phyloP scores from a whole-genome alignment of 2,888 invertebrate genomes.

The Automeris io region DNA sequence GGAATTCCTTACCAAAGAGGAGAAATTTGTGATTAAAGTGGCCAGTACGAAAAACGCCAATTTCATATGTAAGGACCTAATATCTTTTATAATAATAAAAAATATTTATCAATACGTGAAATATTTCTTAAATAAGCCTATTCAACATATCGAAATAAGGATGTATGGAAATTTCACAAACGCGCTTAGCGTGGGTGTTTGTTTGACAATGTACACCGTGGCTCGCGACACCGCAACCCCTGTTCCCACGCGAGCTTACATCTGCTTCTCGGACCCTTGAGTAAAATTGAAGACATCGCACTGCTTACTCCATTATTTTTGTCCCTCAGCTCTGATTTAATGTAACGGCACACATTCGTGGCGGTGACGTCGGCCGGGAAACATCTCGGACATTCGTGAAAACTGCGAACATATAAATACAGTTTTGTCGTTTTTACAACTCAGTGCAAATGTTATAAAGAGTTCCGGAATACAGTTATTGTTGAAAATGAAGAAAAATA shows the following conservation, averaged over 20 bases:
- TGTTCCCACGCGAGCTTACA: conserved; percentile 48
- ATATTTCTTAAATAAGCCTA: too few species aligned
- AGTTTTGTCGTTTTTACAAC: not conserved
- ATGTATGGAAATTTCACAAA: too few species aligned
- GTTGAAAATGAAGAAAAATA: not conserved
- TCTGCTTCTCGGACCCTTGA: conserved; percentile 43
- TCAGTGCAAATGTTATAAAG: not conserved
- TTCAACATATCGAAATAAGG: too few species aligned
- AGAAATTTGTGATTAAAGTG: too few species aligned
- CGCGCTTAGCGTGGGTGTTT: conserved; percentile 6
- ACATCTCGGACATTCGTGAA: conserved; percentile 4
- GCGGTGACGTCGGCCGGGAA: conserved; percentile 25
- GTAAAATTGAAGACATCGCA: conserved; percentile 8
- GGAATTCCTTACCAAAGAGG: too few species aligned
- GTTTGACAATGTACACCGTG: conserved; percentile 10
- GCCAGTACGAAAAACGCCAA: too few species aligned
- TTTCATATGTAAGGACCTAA: too few species aligned
- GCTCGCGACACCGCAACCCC: conserved; percentile 29
- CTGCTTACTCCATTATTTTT: conserved; percentile 36
- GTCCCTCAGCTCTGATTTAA: conserved; percentile 43
- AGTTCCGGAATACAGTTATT: not conserved
- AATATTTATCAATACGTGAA: too few species aligned
- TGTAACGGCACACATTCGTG: conserved; percentile 44
- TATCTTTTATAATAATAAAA: too few species aligned
- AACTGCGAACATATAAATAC: not conserved